Evolutionary conservation across 2,797 vertebrate species (phyloP).

Genomic region (Phrynocephalus guinanensis): DNA sequence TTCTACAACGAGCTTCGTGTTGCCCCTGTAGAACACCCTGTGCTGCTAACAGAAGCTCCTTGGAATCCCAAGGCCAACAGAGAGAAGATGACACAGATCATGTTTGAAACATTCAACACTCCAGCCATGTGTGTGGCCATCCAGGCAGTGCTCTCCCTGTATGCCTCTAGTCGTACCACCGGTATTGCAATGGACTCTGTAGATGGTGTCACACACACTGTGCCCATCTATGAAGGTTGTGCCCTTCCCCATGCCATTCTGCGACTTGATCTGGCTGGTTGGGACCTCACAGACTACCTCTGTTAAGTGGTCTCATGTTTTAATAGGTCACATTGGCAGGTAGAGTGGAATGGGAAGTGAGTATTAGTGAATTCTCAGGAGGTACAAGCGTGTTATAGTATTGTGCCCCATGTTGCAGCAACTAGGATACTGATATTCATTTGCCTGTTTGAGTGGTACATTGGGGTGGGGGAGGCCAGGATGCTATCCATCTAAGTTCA

Average conservation of each 20-base stretch:
- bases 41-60: slow-evolving; percentile 88
- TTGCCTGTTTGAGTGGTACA: no score
- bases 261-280: slow-evolving; percentile 62
- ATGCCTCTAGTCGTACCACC: slow-evolving; percentile 82
- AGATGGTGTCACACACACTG: slow-evolving; percentile 84
- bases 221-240: slow-evolving; percentile 86
- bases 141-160: slow-evolving; percentile 82
- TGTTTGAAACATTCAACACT: slow-evolving; percentile 79
- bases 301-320: no score
- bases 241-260: slow-evolving; percentile 84
- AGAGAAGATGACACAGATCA: slow-evolving; percentile 85
- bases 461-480: no score
- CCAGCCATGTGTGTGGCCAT: slow-evolving; percentile 84
- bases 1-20: slow-evolving; percentile 87
- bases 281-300: slow-evolving; percentile 87
- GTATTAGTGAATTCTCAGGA: no score
- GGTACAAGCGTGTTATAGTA: no score
- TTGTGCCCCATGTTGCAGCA: no score
- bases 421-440: no score
- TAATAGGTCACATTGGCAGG: no score
- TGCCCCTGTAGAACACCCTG: slow-evolving; percentile 88
- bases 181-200: slow-evolving; percentile 87
- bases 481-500: no score
- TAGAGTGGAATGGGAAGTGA: no score
- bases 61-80: slow-evolving; percentile 89